Conservation (phyloP, 2,113 vertebrate genomes). For the Phyllostomus hastatus region DNA sequence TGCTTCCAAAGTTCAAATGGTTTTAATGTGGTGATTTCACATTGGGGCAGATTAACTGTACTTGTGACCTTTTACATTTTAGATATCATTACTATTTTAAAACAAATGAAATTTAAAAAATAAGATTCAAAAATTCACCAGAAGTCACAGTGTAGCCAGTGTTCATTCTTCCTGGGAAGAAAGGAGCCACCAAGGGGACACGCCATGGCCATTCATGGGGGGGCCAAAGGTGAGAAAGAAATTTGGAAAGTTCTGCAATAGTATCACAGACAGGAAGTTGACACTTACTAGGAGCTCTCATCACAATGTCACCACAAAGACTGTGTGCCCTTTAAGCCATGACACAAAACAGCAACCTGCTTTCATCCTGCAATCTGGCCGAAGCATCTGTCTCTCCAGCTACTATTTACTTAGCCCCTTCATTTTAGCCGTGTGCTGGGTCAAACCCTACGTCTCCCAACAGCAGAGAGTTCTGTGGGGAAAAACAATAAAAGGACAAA, state of each 20-base stretch:
- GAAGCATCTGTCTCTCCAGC: background rate
- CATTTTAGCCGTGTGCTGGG: background rate
- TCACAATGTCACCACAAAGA: background rate
- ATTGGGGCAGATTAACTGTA: background rate
- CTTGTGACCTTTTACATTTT: background rate
- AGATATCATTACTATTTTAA: background rate
- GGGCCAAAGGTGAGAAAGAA: background rate
- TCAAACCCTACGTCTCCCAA: background rate
- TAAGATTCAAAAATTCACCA: background rate
- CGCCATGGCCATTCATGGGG: background rate
- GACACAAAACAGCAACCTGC: background rate
- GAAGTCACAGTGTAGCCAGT: background rate
- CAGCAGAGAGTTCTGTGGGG: background rate
- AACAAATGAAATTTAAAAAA: background rate
- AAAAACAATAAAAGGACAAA: background rate
- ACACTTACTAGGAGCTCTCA: background rate
- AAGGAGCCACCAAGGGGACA: background rate
- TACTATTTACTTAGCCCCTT: background rate
- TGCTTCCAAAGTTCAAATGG: background rate
- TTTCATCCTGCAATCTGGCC: background rate
- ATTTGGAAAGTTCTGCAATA: background rate
- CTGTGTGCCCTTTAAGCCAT: background rate
- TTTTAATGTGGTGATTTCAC: background rate
- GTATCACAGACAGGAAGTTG: background rate
- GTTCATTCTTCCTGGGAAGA: background rate